Base-by-base conservation (phyloP, 2,113 vertebrate species). In the Grantiella picta region DNA sequence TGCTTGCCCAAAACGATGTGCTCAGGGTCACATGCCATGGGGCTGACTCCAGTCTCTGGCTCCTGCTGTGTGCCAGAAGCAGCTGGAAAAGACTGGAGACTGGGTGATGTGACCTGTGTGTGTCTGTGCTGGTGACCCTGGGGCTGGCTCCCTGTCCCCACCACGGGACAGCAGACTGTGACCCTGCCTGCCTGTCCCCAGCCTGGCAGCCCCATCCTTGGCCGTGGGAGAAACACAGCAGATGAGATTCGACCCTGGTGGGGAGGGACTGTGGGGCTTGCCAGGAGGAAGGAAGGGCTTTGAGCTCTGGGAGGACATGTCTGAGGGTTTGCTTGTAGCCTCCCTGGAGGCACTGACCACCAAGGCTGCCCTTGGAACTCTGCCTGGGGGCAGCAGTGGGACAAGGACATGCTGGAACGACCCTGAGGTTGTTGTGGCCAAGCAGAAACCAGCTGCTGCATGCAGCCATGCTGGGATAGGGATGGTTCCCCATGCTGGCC, bases 161-260 rank as follows among this genome's bases (percentile, higher is more conserved):
- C 10, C 0, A 2, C 0, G 28, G 72, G 50, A 56, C 0, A 8
- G 61, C 27, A 79, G 47, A 11, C 29, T 0, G 0, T 38, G 81
- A 66, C 47, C 60, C 66, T 80, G 52, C 31, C 33, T 0, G 1
- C 33, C 12, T 2, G 3, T 29, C 4, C 0, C 63, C 75, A 85
- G 71, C 63, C 65, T 91, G 83, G 59, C 79, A 92, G 54, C 52
- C 15, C 24, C 0, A 0, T 60, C 45, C 49, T 75, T 81, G 77
- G 69, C 56, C 68, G 36, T 5, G 15, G 63, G 31, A 86, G 35
- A 35, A 52, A 33, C 0, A 4, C 68, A 89, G 82, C 13, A 24
- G 49, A 63, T 72, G 72, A 45, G 63, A 61, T n/a, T 71, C 54
- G 72, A 49, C 84, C 65, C 15, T 35, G 61, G 35, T 0, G 0